Percentiles rank a stretch among this genome's conserved stretches.
Evolutionary conservation across 2,113 vertebrate species (phyloP).

Genomic region (Columbina picui): DNA sequence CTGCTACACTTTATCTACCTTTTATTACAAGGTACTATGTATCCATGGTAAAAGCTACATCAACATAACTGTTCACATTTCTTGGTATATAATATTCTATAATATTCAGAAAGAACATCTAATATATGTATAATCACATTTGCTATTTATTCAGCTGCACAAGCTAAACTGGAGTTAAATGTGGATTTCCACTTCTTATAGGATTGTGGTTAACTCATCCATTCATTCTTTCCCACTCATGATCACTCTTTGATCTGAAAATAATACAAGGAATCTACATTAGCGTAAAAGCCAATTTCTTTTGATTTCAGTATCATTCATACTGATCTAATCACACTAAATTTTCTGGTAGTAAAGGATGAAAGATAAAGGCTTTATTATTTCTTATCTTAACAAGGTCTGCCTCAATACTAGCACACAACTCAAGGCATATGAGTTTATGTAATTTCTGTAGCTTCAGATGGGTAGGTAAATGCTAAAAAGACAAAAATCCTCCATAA

Average conservation of each 20-base stretch:
- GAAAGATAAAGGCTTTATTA: neutral
- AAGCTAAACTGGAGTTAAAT: neutral
- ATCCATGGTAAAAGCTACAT: neutral
- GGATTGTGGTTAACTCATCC: neutral
- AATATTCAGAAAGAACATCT: neutral
- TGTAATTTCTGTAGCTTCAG: neutral
- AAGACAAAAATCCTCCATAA: neutral
- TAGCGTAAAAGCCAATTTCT: neutral
- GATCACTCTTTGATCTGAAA: neutral
- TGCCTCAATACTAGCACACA: neutral
- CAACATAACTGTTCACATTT: neutral
- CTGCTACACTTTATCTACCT: neutral
- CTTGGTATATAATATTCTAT: neutral
- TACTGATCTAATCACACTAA: neutral
- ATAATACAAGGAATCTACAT: neutral
- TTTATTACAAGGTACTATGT: neutral
- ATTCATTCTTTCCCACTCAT: neutral
- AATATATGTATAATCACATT: neutral
- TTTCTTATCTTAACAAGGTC: neutral
- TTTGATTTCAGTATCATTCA: neutral
- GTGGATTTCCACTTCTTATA: neutral
- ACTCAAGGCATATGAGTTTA: neutral
- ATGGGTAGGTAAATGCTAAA: neutral
- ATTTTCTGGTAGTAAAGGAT: neutral
- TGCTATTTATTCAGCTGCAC: neutral